Percentiles rank a stretch among this genome's conserved stretches.
Conservation (phyloP, 2,113 vertebrate genomes). For the Mesitornis unicolor region DNA sequence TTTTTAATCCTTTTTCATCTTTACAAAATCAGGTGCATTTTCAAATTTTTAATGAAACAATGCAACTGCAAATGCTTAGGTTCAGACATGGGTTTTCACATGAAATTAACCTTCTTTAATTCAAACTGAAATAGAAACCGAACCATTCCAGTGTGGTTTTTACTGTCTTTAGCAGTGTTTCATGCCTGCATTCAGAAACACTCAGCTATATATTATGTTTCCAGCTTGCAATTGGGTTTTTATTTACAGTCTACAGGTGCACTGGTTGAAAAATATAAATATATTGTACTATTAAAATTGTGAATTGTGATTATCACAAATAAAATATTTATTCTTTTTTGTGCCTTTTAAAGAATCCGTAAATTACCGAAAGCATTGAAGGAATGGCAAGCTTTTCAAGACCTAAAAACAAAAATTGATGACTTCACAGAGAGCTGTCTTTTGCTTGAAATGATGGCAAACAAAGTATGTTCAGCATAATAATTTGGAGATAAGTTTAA, state of each 20-base stretch:
- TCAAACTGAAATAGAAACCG: neutral
- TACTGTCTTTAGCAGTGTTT: neutral
- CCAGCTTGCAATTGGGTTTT: neutral
- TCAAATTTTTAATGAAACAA: neutral
- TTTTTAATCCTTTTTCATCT: neutral
- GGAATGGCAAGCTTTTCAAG: slow-evolving; percentile 83
- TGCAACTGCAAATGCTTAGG: neutral
- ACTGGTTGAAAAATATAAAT: neutral
- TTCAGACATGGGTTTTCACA: neutral
- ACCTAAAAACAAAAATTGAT: slow-evolving; percentile 82
- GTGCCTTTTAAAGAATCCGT: slow-evolving; percentile 68
- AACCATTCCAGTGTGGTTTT: neutral
- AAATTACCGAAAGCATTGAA: slow-evolving; percentile 83
- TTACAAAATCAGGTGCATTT: neutral
- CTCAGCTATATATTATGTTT: neutral
- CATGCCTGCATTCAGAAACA: neutral
- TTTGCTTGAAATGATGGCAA: slow-evolving; percentile 84
- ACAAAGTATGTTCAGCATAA: slow-evolving; percentile 72
- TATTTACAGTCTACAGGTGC: neutral
- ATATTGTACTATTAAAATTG: neutral
- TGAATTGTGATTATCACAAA: neutral
- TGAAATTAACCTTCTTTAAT: neutral
- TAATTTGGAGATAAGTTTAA: neutral
- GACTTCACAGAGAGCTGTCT: slow-evolving; percentile 84
- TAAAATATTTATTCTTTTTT: neutral